phyloP scores from a whole-genome alignment of 37 sponge, comb jelly and placozoan genomes.

The Bolinopsis microptera region DNA sequence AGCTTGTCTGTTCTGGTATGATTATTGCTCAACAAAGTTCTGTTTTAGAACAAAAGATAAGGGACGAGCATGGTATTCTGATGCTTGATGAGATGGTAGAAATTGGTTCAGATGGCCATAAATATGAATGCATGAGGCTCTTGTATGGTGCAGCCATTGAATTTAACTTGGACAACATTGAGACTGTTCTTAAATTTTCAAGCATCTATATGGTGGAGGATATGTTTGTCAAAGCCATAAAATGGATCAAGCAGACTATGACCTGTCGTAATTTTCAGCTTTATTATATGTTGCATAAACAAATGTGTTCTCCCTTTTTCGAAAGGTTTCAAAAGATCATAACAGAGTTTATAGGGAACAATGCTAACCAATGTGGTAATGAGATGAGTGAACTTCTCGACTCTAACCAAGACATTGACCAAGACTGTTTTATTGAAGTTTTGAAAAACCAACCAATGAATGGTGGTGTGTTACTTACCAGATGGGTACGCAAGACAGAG shows the following conservation, averaged over 20 bases:
- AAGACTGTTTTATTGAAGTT: background rate
- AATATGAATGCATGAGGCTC: background rate
- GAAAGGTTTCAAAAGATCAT: background rate
- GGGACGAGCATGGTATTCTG: background rate
- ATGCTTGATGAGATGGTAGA: background rate
- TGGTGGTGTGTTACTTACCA: background rate
- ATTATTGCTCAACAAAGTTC: background rate
- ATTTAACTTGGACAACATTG: background rate
- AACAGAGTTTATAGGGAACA: background rate
- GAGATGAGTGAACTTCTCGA: background rate
- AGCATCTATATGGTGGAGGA: background rate
- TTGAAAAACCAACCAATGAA: background rate
- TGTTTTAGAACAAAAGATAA: background rate
- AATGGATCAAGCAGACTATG: background rate
- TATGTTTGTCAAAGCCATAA: background rate
- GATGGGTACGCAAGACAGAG: background rate
- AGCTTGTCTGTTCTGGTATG: slow-evolving; percentile 3
- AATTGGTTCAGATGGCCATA: background rate
- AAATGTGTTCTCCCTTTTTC: background rate
- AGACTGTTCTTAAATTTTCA: background rate
- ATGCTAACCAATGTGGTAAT: background rate
- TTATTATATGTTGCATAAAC: background rate
- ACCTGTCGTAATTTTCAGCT: background rate
- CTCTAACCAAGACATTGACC: background rate
- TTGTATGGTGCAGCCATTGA: background rate